A percentile compares a stretch with the other conserved stretches of the same genome.
Evolutionary conservation across 1,140 invertebrate genomes (phyloP).

Genomic region (Oscheius sp.): DNA sequence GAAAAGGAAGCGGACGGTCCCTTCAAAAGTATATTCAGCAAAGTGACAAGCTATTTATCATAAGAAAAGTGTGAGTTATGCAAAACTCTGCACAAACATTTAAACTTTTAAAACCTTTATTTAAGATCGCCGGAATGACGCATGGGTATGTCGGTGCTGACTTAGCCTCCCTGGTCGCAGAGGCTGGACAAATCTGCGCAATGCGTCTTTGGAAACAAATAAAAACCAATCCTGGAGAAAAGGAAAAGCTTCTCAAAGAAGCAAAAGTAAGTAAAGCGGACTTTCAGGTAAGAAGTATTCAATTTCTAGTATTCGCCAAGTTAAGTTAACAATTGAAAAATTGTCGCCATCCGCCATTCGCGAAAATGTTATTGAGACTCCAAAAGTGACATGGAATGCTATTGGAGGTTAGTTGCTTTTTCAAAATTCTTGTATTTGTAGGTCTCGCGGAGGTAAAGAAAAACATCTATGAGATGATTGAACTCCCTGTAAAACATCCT

Average conservation of each 20-base stretch:
- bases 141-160: constrained; percentile 98
- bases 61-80: no score
- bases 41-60: no score
- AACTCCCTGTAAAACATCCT: constrained; percentile 98
- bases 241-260: no score
- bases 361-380: constrained; percentile 96
- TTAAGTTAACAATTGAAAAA: constrained; percentile 87
- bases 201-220: no score
- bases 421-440: no score
- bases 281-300: constrained; percentile 81
- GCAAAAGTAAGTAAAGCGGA: constrained; percentile 97
- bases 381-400: constrained; percentile 93
- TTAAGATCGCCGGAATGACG: constrained; percentile 87
- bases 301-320: neutral
- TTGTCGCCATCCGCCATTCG: constrained; percentile 93
- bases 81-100: no score
- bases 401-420: no score
- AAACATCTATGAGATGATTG: constrained; percentile 92
- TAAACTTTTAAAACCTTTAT: no score
- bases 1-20: no score
- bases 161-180: constrained; percentile 92
- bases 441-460: constrained; percentile 91
- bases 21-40: no score
- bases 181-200: no score
- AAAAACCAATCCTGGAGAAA: no score